Conservation (phyloP, 1,140 invertebrate species). For the Drosophila nigrodunni region DNA sequence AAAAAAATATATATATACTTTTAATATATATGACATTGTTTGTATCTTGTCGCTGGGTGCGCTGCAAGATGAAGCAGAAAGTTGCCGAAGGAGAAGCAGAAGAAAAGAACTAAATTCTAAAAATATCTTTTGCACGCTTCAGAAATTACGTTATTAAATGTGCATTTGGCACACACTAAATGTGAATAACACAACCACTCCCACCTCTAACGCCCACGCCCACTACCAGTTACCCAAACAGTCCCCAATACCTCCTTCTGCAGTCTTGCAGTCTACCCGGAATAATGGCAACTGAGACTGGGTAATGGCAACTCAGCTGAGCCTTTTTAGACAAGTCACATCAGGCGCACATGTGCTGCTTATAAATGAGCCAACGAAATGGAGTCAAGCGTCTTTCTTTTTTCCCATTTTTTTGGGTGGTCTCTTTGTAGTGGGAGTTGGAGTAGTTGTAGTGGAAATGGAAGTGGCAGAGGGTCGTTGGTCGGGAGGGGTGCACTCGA, state of each 20-base stretch:
- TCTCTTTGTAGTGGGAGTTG: background rate
- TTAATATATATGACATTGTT: conserved; percentile 38
- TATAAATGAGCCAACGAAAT: conserved; percentile 65
- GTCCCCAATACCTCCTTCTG: background rate
- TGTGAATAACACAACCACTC: conserved; percentile 44
- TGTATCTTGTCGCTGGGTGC: conserved; percentile 43
- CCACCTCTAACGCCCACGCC: background rate
- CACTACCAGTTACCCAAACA: background rate
- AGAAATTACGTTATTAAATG: conserved; percentile 84
- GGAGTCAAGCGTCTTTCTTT: conserved; percentile 42
- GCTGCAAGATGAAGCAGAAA: conserved; percentile 74
- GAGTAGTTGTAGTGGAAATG: too few relatives aligned
- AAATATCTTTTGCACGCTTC: conserved; percentile 82
- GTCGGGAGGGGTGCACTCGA: background rate
- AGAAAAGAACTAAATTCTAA: conserved; percentile 68
- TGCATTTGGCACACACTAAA: conserved; percentile 83
- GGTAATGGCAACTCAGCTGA: conserved; percentile 49
- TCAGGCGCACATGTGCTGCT: conserved; percentile 66
- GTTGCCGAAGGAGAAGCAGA: conserved; percentile 41
- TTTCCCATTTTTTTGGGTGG: conserved; percentile 24
- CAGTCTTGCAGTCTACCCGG: conserved; percentile 2
- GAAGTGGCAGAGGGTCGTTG: background rate
- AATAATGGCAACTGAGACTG: conserved; percentile 31
- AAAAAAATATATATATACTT: conserved; percentile 33
- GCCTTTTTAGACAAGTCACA: conserved; percentile 61